Percentiles rank a stretch among this genome's conserved stretches.
Evolutionary conservation across 2,797 vertebrate species (phyloP).

Genomic region (Lutra lutra): DNA sequence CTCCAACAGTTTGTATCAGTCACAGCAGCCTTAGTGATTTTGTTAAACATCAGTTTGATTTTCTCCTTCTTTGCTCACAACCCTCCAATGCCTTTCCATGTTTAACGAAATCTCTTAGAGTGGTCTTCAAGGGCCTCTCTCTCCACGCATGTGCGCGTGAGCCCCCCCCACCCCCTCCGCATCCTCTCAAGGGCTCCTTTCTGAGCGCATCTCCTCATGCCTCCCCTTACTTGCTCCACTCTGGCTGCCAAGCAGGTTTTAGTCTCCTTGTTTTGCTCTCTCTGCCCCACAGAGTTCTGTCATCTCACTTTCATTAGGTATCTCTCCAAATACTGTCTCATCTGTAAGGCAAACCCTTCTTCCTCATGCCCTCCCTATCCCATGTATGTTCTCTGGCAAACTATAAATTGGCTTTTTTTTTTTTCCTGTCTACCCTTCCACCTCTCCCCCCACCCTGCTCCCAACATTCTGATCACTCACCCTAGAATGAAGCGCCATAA

Average conservation of each 20-base stretch:
- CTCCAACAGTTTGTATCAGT: neutral
- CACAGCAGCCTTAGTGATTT: neutral
- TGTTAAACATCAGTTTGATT: neutral
- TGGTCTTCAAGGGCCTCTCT: neutral
- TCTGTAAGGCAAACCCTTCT: neutral
- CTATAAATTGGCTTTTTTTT: neutral
- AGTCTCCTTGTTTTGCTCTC: neutral
- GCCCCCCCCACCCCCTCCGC: too few species aligned
- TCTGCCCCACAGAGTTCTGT: neutral
- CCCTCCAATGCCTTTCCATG: neutral
- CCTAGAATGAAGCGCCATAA: neutral
- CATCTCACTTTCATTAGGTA: neutral
- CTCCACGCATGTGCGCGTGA: rapidly evolving
- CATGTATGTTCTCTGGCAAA: neutral
- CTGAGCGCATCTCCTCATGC: neutral
- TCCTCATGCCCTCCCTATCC: neutral
- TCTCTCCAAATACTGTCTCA: neutral
- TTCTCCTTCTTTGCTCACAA: neutral
- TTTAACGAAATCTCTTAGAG: neutral
- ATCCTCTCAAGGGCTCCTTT: neutral
- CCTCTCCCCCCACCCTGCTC: rapidly evolving
- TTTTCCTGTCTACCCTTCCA: neutral
- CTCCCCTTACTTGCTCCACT: neutral
- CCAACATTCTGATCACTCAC: neutral
- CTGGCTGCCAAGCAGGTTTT: neutral